Conservation (phyloP, 2,113 vertebrate genomes). For the Ammodytes marinus region DNA sequence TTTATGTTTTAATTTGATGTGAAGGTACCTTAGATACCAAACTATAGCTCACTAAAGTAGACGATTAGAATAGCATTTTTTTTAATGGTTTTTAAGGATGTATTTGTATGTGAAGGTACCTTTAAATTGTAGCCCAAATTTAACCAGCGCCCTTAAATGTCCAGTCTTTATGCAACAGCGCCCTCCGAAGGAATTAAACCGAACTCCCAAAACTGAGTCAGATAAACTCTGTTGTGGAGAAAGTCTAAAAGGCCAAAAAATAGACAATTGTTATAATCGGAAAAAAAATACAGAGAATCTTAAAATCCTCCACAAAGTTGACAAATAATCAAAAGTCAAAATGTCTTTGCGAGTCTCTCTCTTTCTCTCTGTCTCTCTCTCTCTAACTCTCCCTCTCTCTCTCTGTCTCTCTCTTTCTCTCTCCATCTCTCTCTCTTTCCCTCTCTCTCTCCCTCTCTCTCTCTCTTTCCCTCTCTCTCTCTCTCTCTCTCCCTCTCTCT, state of each 20-base stretch:
- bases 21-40: neutral
- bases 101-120: neutral
- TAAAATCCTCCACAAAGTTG: neutral
- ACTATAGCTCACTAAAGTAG: neutral
- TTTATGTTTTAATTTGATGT: no score
- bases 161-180: slow-evolving; percentile 81
- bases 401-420: no score
- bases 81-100: neutral
- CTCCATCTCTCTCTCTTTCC: no score
- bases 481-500: no score
- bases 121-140: neutral
- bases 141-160: slow-evolving; percentile 33
- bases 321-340: slow-evolving; percentile 32
- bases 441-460: no score
- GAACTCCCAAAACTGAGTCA: neutral
- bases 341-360: neutral
- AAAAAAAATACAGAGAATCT: neutral
- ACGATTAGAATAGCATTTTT: neutral
- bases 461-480: no score
- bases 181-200: slow-evolving; percentile 62
- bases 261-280: neutral
- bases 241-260: slow-evolving; percentile 37
- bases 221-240: neutral
- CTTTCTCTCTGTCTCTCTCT: no score
- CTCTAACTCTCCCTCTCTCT: no score